Evolutionary conservation across 2,888 invertebrate genomes (phyloP).

Genomic region (Clepsis dumicolana): DNA sequence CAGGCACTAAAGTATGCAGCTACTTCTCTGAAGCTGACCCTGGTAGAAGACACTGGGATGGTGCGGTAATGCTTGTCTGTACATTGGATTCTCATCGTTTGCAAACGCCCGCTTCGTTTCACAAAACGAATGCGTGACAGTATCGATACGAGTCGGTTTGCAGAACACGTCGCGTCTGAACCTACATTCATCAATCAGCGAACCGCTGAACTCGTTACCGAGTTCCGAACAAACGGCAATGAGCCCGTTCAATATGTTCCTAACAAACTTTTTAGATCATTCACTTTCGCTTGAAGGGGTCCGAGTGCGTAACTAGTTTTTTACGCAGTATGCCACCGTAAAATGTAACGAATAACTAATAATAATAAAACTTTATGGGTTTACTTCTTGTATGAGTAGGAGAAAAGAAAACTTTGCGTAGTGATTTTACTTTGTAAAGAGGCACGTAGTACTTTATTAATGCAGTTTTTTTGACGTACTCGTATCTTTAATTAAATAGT

Average conservation of each 20-base stretch:
- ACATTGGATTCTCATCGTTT: no score
- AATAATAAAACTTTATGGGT: conserved; percentile 43
- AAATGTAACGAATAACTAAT: conserved; percentile 42
- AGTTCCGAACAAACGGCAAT: conserved; percentile 74
- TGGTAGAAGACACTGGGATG: no score
- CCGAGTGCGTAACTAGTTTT: conserved; percentile 53
- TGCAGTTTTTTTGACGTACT: not conserved
- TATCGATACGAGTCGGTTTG: conserved; percentile 67
- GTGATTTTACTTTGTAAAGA: conserved; percentile 44
- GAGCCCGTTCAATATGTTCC: conserved; percentile 72
- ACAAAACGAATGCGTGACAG: conserved; percentile 69
- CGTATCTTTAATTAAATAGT: not conserved
- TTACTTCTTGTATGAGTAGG: conserved; percentile 35
- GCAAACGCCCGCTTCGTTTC: conserved; percentile 48
- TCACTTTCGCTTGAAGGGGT: conserved; percentile 76
- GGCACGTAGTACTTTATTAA: not conserved
- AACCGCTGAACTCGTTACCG: conserved; percentile 80
- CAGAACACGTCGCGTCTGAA: conserved; percentile 50
- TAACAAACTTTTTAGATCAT: conserved; percentile 80
- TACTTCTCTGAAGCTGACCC: no score
- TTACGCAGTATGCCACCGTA: conserved; percentile 47
- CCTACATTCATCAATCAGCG: conserved; percentile 79
- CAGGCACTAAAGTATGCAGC: no score
- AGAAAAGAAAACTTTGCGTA: conserved; percentile 10
- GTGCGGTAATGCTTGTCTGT: no score